Base-by-base conservation (phyloP, 2,888 invertebrate species). In the Leptinotarsa juncta region DNA sequence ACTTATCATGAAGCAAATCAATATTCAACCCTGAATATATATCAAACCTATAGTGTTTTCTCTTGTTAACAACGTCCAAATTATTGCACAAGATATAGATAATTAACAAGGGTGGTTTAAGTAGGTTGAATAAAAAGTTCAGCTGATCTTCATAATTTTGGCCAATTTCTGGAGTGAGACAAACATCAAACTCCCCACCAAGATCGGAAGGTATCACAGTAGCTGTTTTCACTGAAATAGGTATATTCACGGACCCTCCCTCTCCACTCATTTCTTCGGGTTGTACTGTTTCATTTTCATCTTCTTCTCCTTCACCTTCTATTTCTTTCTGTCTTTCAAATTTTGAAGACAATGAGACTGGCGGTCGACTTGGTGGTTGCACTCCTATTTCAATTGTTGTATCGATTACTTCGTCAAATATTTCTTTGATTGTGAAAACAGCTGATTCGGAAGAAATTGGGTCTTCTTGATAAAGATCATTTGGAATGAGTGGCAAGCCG, bases 401-500 rank as follows among this genome's bases (percentile, higher is more conserved):
- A 2, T 84, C 84, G 20, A 88, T 55, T 23, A 88, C 71, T 51
- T 88, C 87, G 53, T 88, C 87, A 65, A 88, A 86, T 73, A 88
- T 86, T 75, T 88, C 86, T 74, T 84, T 82, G 3, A 85, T 87
- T 5, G 83, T 86, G 79, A 87, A 88, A 57, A 88, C 81, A 0
- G 87, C 87, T 1, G 87, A 86, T 79, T 87, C 85, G 0, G 87
- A 85, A 1, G 87, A 86, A 16, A 87, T 81, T 0, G 87, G 87
- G 73, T 88, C 86, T 73, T 88, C 88, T 66, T 83, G 83, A 72
- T 87, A 85, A 10, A 87, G 75, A 71, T 85, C 82, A 67, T 89
- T 89, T 3, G 90, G 89, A n/a, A 93, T 88, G 53, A 93, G 84
- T 23, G 94, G 94, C 76, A 93, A 86, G 10, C 92, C 93, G 73